Percentiles rank a stretch among this genome's conserved stretches.
Evolutionary conservation across 2,888 invertebrate species (phyloP).

Genomic region (Pandemis cinnamomeana): DNA sequence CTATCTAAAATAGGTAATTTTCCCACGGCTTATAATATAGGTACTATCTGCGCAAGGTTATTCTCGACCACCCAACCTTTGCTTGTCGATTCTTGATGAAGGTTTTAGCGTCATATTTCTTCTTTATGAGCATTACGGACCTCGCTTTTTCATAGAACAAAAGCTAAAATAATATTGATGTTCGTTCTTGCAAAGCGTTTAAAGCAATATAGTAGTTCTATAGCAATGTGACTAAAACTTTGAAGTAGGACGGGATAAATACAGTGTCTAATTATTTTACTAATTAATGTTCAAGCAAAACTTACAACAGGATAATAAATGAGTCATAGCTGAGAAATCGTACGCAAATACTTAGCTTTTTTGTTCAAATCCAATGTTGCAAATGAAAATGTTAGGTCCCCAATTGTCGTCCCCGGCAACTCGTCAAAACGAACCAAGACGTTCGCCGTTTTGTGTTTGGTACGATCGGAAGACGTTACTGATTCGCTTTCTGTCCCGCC

Average conservation of each 20-base stretch:
- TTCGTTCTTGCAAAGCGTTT: no score
- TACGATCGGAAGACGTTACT: constrained; percentile 51
- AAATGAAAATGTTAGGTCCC: neutral
- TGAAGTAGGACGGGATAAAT: no score
- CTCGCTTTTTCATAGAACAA: no score
- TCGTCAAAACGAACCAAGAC: constrained; percentile 10
- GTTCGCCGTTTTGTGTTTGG: constrained; percentile 43
- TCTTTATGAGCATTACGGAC: no score
- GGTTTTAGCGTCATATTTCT: neutral
- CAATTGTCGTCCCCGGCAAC: neutral
- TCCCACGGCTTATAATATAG: neutral
- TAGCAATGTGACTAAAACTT: no score
- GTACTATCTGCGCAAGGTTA: neutral
- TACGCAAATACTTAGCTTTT: no score
- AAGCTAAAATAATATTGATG: no score
- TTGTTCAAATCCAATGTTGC: neutral
- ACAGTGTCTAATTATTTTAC: no score
- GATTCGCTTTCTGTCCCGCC: constrained; percentile 47
- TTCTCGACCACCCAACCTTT: neutral
- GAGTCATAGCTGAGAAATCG: no score
- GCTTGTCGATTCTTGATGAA: constrained; percentile 4
- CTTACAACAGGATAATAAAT: no score
- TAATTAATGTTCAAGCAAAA: no score
- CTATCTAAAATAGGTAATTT: neutral
- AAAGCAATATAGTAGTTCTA: no score